A percentile compares a stretch with the other conserved stretches of the same genome.
Evolutionary conservation across 2,113 vertebrate species (phyloP).

Genomic region (Anoura caudifer): DNA sequence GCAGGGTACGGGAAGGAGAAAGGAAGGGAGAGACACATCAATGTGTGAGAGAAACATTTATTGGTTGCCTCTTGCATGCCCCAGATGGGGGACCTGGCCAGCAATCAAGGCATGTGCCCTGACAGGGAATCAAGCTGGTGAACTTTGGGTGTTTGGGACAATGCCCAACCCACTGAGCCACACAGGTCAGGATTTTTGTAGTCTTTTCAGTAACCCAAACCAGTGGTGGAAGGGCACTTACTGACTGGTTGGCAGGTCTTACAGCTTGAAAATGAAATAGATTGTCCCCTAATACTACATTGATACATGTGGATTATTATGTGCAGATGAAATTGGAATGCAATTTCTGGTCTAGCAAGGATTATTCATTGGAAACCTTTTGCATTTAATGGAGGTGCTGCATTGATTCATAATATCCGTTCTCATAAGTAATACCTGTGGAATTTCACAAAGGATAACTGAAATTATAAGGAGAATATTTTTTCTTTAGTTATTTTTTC

Average conservation of each 20-base stretch:
- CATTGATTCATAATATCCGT: neutral
- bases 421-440: constrained; percentile 6
- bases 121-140: too few relatives aligned
- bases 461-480: constrained; percentile 19
- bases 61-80: too few relatives aligned
- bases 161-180: too few relatives aligned
- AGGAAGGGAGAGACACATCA: too few relatives aligned
- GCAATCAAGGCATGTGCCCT: too few relatives aligned
- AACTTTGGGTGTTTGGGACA: too few relatives aligned
- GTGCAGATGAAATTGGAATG: constrained; percentile 25
- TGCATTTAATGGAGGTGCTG: constrained; percentile 22
- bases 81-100: too few relatives aligned
- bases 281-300: neutral
- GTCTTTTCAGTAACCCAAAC: neutral
- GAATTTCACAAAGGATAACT: constrained; percentile 13
- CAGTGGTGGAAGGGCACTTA: neutral
- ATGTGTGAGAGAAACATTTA: too few relatives aligned
- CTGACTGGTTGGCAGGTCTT: neutral
- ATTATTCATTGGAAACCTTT: neutral
- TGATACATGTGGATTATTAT: neutral
- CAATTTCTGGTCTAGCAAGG: neutral
- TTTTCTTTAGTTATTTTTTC: neutral
- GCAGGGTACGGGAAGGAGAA: too few relatives aligned
- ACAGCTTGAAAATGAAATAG: constrained; percentile 14
- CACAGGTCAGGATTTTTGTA: neutral